These are phyloP conservation scores for Flabesymbios commensalis DNA, from an alignment of 2,888 invertebrate genomes.

Conservation along the genomic window DNA sequence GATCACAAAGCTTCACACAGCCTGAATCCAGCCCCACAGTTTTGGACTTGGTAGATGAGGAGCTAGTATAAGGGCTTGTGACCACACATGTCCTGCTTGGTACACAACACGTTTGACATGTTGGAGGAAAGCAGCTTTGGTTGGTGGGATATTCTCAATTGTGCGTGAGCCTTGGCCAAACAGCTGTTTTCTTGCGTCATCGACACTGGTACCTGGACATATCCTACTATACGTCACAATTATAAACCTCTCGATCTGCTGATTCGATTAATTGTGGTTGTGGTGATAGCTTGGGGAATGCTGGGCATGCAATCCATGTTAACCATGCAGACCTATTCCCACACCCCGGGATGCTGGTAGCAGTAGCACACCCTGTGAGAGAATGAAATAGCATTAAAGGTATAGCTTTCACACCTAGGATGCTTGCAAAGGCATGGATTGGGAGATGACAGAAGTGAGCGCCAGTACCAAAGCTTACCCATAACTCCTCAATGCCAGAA, in stretches of 20 bases:
- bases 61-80: not conserved
- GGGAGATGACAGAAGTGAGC: slow-evolving; percentile 25
- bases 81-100: slow-evolving; percentile 27
- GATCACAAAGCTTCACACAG: not conserved
- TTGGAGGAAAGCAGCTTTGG: slow-evolving; percentile 28
- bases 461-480: slow-evolving; percentile 28
- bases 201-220: slow-evolving; percentile 11
- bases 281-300: not conserved
- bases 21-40: slow-evolving; percentile 21
- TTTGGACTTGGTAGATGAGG: slow-evolving; percentile 12
- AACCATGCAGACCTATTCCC: slow-evolving; percentile 3
- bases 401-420: slow-evolving; percentile 11
- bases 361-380: slow-evolving; percentile 31
- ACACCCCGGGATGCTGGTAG: slow-evolving; percentile 10
- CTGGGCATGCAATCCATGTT: not conserved
- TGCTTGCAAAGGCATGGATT: slow-evolving; percentile 21
- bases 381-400: slow-evolving; percentile 23
- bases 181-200: slow-evolving; percentile 29
- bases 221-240: slow-evolving; percentile 31
- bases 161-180: slow-evolving; percentile 19
- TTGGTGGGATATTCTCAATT: slow-evolving; percentile 31
- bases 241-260: slow-evolving; percentile 30
- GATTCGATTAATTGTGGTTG: not conserved
- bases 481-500: slow-evolving; percentile 9
- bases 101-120: slow-evolving; percentile 29